Evolutionary conservation across 2,888 invertebrate species (phyloP), one percentile per base, ranked within the genome.

Genomic region (Lutraria lutraria): DNA sequence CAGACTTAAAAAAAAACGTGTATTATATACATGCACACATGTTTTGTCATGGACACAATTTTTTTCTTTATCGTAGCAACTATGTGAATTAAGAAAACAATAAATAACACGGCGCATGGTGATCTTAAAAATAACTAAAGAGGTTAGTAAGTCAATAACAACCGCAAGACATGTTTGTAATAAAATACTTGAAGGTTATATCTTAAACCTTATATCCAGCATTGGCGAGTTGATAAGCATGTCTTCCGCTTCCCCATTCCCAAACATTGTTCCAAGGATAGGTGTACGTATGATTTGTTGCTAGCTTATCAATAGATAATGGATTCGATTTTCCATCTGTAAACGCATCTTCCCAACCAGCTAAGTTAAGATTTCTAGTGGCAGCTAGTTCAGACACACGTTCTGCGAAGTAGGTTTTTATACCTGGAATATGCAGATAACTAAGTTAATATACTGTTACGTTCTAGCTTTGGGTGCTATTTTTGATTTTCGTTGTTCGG

Each of bases 311-410:
- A 87, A 91, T 92, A 10, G 94, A 92, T 3, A 81, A 63, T 0
- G 88, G 90, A 4, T 92, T 85, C 19, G 81, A 63, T 16, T 88
- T 12, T 0, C 68, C 88, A 54, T 92, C 91, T 53, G 93, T 91
- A 63, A 93, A 92, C 0, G 95, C 96, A 85, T 96, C 96, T 88
- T 96, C 95, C 96, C 96, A 96, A 0, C 93, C 94, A 2, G 90
- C 90, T 6, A 95, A 76, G 25, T 88, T 88, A 19, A 96, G 68
- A 19, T 90, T 92, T 81, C 90, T 72, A 0, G 82, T 83, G 15
- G 87, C 68, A 16, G 93, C 90, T 0, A 94, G 82, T 79, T 84
- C 63, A 0, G 89, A 52, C n/a, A 93, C 84, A 53, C 84, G 72
- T 31, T 90, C 72, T 0, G 89, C 92, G 87, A 95, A 95, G 81